Base-by-base conservation (phyloP, 1,140 invertebrate genomes). In the Marisa cornuarietis region DNA sequence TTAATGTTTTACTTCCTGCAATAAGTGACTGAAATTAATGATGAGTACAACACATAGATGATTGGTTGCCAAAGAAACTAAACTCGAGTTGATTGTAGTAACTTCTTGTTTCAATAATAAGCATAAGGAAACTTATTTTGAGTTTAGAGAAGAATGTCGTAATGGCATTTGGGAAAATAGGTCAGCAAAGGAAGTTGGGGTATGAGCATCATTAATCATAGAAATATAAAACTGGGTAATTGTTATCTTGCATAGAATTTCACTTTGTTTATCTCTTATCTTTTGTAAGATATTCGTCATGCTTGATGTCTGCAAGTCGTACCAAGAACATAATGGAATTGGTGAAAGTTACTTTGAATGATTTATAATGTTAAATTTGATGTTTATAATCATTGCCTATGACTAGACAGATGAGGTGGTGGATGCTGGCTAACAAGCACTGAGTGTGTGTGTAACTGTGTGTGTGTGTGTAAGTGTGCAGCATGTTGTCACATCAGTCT, bases 271-370 rank as follows among this genome's bases (percentile, higher is more conserved):
- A 22, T 14, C 10, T 73, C 7, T 14, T 73, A 22, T 73, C 51
- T 22, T 20, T 52, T 51, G 13, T 20, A 52, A 11, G 18, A 42
- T 73, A n/a, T 62, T 9, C 24, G 54, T 62, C 52, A 26, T 58
- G n/a, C 72, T 74, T 54, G 51, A 61, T 20, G 58, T 74, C 31
- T 61, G 54, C 31, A 74, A 61, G 62, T 74, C 52, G 14, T 26
- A 54, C 31, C 26, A 61, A 61, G 62, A 26, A 61, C 72, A 74
- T 73, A 73, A 61, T 74, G 24, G 62, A 61, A 74, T 61, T 74
- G 62, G 62, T 61, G 54, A 61, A 61, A 61, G 24, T 10, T 61
- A 58, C 26, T 52, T 52, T 5, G 4, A 22, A 9, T 16, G 51
- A 49, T 49, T 73, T 49, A 24, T 10, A 49, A 20, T 71, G 69